Evolutionary conservation across 2,797 vertebrate species (phyloP).

Genomic region (Gadopsis bispinosus): DNA sequence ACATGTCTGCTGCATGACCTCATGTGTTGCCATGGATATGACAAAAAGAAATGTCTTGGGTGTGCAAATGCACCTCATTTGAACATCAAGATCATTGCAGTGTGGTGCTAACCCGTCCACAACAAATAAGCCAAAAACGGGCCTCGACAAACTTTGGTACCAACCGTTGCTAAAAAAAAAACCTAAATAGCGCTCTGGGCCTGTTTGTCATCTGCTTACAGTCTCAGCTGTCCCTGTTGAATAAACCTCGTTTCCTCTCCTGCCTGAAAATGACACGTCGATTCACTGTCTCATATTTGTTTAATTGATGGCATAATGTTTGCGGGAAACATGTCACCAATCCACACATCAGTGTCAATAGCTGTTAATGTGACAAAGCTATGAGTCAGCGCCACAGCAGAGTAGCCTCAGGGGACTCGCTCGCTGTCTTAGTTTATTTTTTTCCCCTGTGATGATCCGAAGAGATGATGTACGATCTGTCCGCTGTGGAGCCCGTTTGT

Average conservation of each 20-base stretch:
- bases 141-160: background rate
- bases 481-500: background rate
- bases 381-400: slow-evolving; percentile 21
- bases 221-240: background rate
- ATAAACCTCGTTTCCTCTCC: slow-evolving; percentile 16
- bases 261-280: slow-evolving; percentile 35
- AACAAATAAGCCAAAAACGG: too few species aligned
- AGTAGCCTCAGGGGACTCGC: slow-evolving; percentile 14
- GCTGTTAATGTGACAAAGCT: slow-evolving; percentile 39
- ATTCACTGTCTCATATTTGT: slow-evolving; percentile 35
- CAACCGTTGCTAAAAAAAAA: background rate
- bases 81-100: background rate
- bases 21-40: background rate
- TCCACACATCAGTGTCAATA: slow-evolving; percentile 41
- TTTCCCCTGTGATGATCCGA: slow-evolving; percentile 18
- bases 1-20: background rate
- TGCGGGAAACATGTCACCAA: slow-evolving; percentile 36
- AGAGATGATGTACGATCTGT: slow-evolving; percentile 18
- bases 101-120: too few species aligned
- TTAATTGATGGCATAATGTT: slow-evolving; percentile 45
- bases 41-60: background rate
- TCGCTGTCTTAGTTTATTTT: background rate
- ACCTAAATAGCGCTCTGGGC: too few species aligned
- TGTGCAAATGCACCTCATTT: background rate
- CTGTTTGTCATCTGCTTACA: background rate